Evolutionary conservation across 2,797 vertebrate genomes (phyloP), one percentile per base, ranked within the genome.

Genomic region (Chelon labrosus): DNA sequence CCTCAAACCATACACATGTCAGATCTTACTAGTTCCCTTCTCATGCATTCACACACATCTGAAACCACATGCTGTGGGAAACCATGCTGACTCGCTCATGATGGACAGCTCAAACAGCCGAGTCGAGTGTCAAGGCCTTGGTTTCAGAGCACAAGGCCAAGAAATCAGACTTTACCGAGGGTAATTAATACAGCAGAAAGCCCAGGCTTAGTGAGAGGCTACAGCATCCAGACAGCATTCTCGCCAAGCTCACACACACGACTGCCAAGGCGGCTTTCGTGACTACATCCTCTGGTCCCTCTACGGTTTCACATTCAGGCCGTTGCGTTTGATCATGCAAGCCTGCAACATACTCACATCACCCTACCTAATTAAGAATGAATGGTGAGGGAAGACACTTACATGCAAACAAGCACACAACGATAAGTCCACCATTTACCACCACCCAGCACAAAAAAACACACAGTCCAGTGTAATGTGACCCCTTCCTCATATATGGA

Each of bases 111-210:
- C 53, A 65, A 57, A 57, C 70, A 66, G n/a, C 61, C 75, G 73
- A 80, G 56, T 85, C n/a, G 27, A 70, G 76, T 80, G 85, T 91
- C 82, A 85, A 88, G 86, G 79, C 73, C 77, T 69, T 31, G 55
- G 53, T 79, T 76, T 86, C 42, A 51, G 59, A 70, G 75, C 5
- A 10, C 47, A 10, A 80, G 73, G 87, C 91, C 89, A 93, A 92
- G 76, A 91, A 93, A 92, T 88, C 81, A 88, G 83, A 91, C 77
- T 71, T 85, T 84, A 85, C 53, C 58, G 72, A 74, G 69, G 75
- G 70, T 89, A 89, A 92, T 90, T 93, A 89, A 90, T 89, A 87
- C 83, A 87, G 65, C 84, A 86, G 73, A 86, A 88, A 88, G 82
- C 56, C 70, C 56, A 49, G 75, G 83, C 82, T 93, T 85, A 90